Base-by-base conservation (phyloP, 2,888 invertebrate species). In the Thalpophila matura region DNA sequence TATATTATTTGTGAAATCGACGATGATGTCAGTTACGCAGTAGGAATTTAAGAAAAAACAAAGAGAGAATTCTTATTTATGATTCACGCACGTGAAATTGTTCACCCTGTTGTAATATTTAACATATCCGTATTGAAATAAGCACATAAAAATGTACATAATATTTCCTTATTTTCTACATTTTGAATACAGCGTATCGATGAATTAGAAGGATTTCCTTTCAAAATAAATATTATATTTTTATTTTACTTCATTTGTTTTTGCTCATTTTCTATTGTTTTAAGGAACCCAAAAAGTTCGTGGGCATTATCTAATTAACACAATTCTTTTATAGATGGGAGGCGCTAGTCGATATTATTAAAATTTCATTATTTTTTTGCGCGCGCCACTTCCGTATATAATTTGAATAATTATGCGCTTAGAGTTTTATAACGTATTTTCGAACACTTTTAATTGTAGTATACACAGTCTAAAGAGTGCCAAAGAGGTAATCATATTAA, bases 231-330 rank as follows among this genome's bases (percentile, higher is more conserved):
- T n/a, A n/a, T n/a, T n/a, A n/a, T n/a, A n/a, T n/a, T n/a, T 2
- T 1, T 14, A 9, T 10, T 2, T 16, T 20, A n/a, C 9, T 10
- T 6, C 18, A n/a, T 4, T 4, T 49, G 3, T 12, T 4, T 16
- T 7, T 12, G 33, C 10, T 14, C 4, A 5, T 20, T 56, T 16
- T 18, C n/a, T n/a, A n/a, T n/a, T n/a, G n/a, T 7, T 1, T 1
- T 27, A 53, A 24, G 54, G 38, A 64, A 20, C 54, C 20, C 65
- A n/a, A 53, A 64, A 33, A 59, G 2, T 9, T 40, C 1, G n/a
- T n/a, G n/a, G n/a, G n/a, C n/a, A n/a, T n/a, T n/a, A n/a, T n/a
- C n/a, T 5, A 5, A 24, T 20, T 16, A 26, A 7, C 14, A 20
- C n/a, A 24, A 31, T 29, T 0, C 4, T 33, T 50, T n/a, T 14